phyloP scores from a whole-genome alignment of 2,888 invertebrate genomes.

The Xestia sexstrigata region DNA sequence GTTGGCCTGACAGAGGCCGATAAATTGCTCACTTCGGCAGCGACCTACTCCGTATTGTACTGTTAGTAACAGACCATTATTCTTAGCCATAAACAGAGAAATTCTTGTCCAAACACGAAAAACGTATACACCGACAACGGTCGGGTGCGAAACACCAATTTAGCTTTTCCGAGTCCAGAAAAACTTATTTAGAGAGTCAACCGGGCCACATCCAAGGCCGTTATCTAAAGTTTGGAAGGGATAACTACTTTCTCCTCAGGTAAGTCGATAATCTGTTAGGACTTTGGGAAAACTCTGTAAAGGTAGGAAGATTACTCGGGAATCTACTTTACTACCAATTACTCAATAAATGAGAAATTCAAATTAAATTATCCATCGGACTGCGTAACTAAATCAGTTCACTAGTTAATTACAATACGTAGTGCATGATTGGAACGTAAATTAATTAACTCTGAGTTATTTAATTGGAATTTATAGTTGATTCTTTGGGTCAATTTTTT shows the following conservation, averaged over 20 bases:
- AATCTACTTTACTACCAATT: slow-evolving; percentile 38
- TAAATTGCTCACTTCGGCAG: slow-evolving; percentile 64
- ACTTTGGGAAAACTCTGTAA: slow-evolving; percentile 40
- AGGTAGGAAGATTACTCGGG: slow-evolving; percentile 24
- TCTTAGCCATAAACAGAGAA: slow-evolving; percentile 56
- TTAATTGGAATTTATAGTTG: slow-evolving; percentile 26
- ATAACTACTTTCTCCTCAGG: slow-evolving; percentile 56
- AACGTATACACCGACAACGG: slow-evolving; percentile 37
- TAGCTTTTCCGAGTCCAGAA: slow-evolving; percentile 46
- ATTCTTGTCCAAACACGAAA: slow-evolving; percentile 63
- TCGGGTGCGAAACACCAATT: slow-evolving; percentile 47
- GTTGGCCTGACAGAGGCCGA: slow-evolving; percentile 58
- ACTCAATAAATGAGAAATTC: slow-evolving; percentile 21
- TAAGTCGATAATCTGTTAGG: slow-evolving; percentile 58
- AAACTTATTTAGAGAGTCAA: slow-evolving; percentile 52
- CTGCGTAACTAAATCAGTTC: slow-evolving; percentile 26
- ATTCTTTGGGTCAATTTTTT: slow-evolving; percentile 10
- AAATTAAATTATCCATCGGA: slow-evolving; percentile 18
- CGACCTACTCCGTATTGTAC: slow-evolving; percentile 54
- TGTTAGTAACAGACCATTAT: slow-evolving; percentile 56
- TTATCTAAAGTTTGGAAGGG: slow-evolving; percentile 44
- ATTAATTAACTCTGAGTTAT: slow-evolving; percentile 41
- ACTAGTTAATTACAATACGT: slow-evolving; percentile 42
- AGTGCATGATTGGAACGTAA: slow-evolving; percentile 35
- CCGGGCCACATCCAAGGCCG: slow-evolving; percentile 7